phyloP scores from a whole-genome alignment of 1,140 invertebrate species.

The Theocolax elegans region DNA sequence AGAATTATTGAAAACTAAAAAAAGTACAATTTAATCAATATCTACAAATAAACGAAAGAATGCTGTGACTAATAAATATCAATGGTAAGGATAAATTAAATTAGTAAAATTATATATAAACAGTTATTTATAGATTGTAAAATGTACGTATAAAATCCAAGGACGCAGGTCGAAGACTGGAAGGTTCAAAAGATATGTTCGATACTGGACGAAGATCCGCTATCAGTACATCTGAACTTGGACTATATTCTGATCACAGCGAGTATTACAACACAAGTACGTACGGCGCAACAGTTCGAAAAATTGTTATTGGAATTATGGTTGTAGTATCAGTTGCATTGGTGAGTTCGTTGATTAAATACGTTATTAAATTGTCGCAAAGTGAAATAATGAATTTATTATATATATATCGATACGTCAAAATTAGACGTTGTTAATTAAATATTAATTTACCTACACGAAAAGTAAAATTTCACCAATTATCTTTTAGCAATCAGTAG shows the following conservation, averaged over 20 bases:
- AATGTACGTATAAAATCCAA: conserved; percentile 20
- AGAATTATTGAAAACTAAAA: too few species aligned
- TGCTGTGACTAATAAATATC: conserved; percentile 13
- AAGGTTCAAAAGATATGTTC: conserved; percentile 57
- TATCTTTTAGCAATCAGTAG: too few species aligned
- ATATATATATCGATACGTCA: too few species aligned
- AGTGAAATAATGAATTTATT: too few species aligned
- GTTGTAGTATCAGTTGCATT: conserved; percentile 60
- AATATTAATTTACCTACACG: too few species aligned
- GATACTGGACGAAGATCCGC: conserved; percentile 59
- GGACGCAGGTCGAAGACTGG: not conserved
- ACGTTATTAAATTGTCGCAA: too few species aligned
- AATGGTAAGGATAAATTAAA: conserved; percentile 36
- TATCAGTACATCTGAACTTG: conserved; percentile 64
- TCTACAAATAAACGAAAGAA: too few species aligned
- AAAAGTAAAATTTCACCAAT: too few species aligned
- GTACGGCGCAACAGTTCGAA: conserved; percentile 54
- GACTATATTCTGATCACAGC: conserved; percentile 62
- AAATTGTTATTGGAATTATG: conserved; percentile 63
- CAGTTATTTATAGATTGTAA: not conserved
- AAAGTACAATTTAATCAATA: too few species aligned
- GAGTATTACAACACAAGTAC: conserved; percentile 57
- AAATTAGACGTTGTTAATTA: too few species aligned
- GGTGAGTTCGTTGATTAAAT: conserved; percentile 50
- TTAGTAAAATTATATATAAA: not conserved